Conservation (phyloP, 2,797 vertebrate genomes). For the Pangasius larnaudii region DNA sequence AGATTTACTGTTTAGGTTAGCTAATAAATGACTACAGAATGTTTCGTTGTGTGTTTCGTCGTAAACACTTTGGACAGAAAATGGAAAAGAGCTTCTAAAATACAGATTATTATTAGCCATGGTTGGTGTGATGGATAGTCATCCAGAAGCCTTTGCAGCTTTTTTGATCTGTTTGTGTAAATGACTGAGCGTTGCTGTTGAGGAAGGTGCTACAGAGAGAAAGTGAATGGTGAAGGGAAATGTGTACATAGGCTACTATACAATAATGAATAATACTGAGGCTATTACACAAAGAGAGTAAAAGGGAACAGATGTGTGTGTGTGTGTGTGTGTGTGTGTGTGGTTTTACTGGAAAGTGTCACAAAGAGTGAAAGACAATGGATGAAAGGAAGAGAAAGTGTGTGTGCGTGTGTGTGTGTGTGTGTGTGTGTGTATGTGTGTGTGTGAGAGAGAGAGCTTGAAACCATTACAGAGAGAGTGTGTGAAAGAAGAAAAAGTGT, state of each 20-base stretch:
- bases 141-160: neutral
- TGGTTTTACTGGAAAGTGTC: conserved; percentile 5
- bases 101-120: neutral
- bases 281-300: neutral
- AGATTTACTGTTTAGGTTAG: neutral
- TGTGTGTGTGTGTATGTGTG: neutral
- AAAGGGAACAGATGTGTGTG: conserved; percentile 9
- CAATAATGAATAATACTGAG: neutral
- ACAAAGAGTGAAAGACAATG: neutral
- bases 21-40: neutral
- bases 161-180: neutral
- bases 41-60: neutral
- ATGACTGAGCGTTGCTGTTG: neutral
- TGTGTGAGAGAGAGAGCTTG: neutral
- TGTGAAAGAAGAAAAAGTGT: neutral
- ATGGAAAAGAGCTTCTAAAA: neutral
- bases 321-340: conserved; percentile 3
- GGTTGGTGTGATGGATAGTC: neutral
- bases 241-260: neutral
- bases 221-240: neutral
- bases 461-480: neutral
- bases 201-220: neutral
- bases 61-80: neutral
- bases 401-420: conserved; percentile 1
- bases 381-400: neutral